These are phyloP conservation scores for Psittacara wagleri DNA, from an alignment of 2,113 vertebrate species.

Conservation along the genomic window DNA sequence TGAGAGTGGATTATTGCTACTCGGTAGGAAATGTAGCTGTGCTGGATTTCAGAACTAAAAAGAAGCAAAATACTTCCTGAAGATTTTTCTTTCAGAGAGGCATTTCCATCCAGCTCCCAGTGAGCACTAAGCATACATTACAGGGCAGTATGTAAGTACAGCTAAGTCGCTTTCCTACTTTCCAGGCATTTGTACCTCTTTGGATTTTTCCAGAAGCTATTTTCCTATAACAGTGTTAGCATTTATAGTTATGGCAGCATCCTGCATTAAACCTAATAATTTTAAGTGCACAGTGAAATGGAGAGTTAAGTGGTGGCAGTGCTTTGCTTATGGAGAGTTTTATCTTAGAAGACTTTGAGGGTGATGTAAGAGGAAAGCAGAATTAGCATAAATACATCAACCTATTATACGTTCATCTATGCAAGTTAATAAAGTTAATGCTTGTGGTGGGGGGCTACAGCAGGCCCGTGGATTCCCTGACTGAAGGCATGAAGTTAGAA, in stretches of 20 bases:
- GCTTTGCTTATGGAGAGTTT: background rate
- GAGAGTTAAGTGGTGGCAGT: background rate
- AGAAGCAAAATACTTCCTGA: background rate
- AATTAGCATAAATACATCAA: background rate
- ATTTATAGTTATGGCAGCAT: background rate
- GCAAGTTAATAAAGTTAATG: background rate
- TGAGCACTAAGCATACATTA: background rate
- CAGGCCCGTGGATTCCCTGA: too few relatives aligned
- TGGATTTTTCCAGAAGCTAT: background rate
- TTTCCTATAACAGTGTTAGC: background rate
- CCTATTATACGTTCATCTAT: rapidly evolving
- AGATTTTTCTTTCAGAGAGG: background rate
- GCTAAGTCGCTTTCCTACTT: background rate
- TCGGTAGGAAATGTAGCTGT: background rate
- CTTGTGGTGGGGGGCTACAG: too few relatives aligned
- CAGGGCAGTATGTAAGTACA: background rate
- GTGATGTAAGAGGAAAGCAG: background rate
- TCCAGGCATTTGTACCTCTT: background rate
- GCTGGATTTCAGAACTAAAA: background rate
- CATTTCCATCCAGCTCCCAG: background rate
- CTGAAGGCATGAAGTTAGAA: too few relatives aligned
- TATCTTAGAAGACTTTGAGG: background rate
- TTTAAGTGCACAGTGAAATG: background rate
- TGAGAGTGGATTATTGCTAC: background rate
- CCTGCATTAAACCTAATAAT: background rate